Evolutionary conservation across 2,797 vertebrate species (phyloP).

Genomic region (Enoplosus armatus): DNA sequence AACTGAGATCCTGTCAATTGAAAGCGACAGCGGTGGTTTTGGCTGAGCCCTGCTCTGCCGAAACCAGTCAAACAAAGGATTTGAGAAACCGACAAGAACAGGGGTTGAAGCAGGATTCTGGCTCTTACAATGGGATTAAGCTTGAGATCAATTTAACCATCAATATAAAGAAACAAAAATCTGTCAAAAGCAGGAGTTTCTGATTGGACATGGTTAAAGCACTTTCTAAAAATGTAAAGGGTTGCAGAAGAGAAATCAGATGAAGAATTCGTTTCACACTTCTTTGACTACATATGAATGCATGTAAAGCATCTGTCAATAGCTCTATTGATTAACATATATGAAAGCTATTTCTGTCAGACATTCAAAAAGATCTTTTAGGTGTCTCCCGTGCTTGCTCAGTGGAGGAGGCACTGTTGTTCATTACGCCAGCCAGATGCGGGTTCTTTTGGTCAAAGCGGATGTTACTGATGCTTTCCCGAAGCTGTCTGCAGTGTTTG

Average conservation of each 20-base stretch:
- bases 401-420: slow-evolving; percentile 45
- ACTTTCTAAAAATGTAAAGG: background rate
- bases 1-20: slow-evolving; percentile 54
- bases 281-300: background rate
- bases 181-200: slow-evolving; percentile 34
- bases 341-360: slow-evolving; percentile 27
- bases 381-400: slow-evolving; percentile 45
- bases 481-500: slow-evolving; percentile 48
- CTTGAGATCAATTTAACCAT: slow-evolving; percentile 55
- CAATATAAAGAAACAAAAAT: slow-evolving; percentile 43
- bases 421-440: slow-evolving; percentile 67
- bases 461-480: slow-evolving; percentile 57
- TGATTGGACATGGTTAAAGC: slow-evolving; percentile 32
- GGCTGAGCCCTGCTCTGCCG: slow-evolving; percentile 54
- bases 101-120: slow-evolving; percentile 36
- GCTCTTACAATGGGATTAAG: slow-evolving; percentile 48
- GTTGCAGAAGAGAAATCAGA: background rate
- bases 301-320: slow-evolving; percentile 20
- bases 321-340: background rate
- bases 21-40: slow-evolving; percentile 75
- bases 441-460: slow-evolving; percentile 48
- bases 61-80: slow-evolving; percentile 62
- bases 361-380: slow-evolving; percentile 38
- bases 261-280: slow-evolving; percentile 21
- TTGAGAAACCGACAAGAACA: slow-evolving; percentile 48